phyloP scores from a whole-genome alignment of 2,888 invertebrate genomes.

The Drosophila cognata region DNA sequence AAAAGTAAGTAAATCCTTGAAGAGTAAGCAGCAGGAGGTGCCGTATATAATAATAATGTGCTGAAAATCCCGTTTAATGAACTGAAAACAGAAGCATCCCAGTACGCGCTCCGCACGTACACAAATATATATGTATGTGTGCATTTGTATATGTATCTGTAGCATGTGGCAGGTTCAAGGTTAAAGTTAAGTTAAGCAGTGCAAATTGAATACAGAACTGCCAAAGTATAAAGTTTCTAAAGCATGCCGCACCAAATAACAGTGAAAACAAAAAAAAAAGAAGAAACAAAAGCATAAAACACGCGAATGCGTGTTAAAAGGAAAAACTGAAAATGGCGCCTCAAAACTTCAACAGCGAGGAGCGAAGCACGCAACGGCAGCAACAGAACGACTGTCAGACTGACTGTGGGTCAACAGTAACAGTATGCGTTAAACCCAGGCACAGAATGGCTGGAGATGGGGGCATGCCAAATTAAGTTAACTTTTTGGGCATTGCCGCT shows the following conservation, averaged over 20 bases:
- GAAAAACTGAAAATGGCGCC: constrained; percentile 50
- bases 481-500: constrained; percentile 19
- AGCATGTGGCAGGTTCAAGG: constrained; percentile 54
- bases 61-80: constrained; percentile 72
- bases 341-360: constrained; percentile 21
- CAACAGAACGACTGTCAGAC: background rate
- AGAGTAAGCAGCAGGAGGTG: constrained; percentile 32
- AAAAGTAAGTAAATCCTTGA: constrained; percentile 47
- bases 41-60: constrained; percentile 63
- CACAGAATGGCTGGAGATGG: background rate
- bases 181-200: constrained; percentile 28
- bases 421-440: constrained; percentile 10
- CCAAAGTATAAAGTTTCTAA: constrained; percentile 52
- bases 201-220: constrained; percentile 33
- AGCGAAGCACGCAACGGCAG: constrained; percentile 7
- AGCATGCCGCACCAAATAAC: constrained; percentile 28
- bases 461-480: constrained; percentile 17
- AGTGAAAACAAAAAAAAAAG: background rate
- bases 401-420: constrained; percentile 6
- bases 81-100: constrained; percentile 65
- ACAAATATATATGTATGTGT: background rate
- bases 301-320: constrained; percentile 59
- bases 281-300: constrained; percentile 32
- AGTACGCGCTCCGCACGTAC: constrained; percentile 20
- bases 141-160: constrained; percentile 5